phyloP scores from a whole-genome alignment of 2,888 invertebrate species.

The Hydrotaea cyrtoneurina region DNA sequence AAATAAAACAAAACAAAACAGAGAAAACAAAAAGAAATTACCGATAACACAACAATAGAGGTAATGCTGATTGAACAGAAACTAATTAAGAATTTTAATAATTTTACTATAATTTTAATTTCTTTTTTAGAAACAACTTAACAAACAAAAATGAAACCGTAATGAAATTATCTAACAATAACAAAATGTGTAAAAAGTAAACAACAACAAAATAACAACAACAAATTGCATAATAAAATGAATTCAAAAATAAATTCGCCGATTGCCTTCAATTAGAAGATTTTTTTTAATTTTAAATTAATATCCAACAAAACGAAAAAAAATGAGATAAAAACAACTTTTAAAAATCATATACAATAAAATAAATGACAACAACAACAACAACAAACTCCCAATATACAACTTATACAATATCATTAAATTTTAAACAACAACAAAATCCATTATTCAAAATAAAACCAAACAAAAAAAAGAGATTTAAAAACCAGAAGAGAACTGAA shows the following conservation, averaged over 20 bases:
- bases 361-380: slow-evolving; percentile 46
- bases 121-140: slow-evolving; percentile 45
- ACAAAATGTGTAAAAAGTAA: slow-evolving; percentile 60
- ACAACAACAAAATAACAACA: slow-evolving; percentile 55
- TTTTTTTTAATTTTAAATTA: slow-evolving; percentile 79
- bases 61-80: slow-evolving; percentile 37
- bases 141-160: neutral
- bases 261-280: slow-evolving; percentile 81
- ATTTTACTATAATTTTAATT: slow-evolving; percentile 52
- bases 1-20: slow-evolving; percentile 43
- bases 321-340: slow-evolving; percentile 40
- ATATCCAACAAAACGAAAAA: slow-evolving; percentile 69
- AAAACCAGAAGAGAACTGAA: slow-evolving; percentile 66
- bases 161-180: slow-evolving; percentile 37
- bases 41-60: slow-evolving; percentile 16
- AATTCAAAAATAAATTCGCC: slow-evolving; percentile 80
- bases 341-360: slow-evolving; percentile 57
- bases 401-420: slow-evolving; percentile 67
- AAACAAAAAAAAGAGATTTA: slow-evolving; percentile 37
- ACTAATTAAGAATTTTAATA: slow-evolving; percentile 65
- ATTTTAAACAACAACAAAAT: slow-evolving; percentile 48
- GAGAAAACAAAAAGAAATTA: slow-evolving; percentile 11
- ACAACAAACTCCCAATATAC: slow-evolving; percentile 66
- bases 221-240: slow-evolving; percentile 76
- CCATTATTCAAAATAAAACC: slow-evolving; percentile 50